Evolutionary conservation across 2,113 vertebrate species (phyloP).

Genomic region (Pteropus alecto): DNA sequence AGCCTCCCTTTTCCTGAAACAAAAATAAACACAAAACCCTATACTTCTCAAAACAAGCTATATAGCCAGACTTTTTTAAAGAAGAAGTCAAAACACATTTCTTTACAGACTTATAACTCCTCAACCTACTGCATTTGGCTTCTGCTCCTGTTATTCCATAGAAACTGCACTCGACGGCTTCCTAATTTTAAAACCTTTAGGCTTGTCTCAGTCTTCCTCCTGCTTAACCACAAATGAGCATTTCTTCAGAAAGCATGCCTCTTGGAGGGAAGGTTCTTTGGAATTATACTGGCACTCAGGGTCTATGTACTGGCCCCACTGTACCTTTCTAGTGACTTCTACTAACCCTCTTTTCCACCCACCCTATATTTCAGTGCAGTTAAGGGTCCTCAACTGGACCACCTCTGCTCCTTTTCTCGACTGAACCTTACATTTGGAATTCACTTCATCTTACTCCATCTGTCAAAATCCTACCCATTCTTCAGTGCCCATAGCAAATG

Average conservation of each 20-base stretch:
- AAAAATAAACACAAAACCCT: conserved; percentile 8
- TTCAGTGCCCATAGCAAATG: background rate
- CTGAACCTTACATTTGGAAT: background rate
- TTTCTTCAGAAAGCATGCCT: background rate
- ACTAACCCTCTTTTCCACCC: background rate
- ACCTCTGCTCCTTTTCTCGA: background rate
- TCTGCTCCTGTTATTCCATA: background rate
- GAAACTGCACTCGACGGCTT: background rate
- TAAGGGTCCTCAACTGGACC: background rate
- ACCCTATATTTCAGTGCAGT: background rate
- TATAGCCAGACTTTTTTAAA: background rate
- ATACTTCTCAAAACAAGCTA: background rate
- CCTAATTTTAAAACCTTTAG: background rate
- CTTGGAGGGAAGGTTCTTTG: background rate
- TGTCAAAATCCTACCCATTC: background rate
- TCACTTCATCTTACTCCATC: background rate
- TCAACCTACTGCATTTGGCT: background rate
- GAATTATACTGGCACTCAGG: background rate
- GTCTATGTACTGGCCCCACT: background rate
- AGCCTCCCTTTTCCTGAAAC: background rate
- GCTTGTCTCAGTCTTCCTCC: background rate
- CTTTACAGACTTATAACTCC: background rate
- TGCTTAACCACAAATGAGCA: background rate
- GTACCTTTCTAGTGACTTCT: background rate
- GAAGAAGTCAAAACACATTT: background rate